Evolutionary conservation across 1,140 invertebrate genomes (phyloP).

Genomic region (Conus betulinus): DNA sequence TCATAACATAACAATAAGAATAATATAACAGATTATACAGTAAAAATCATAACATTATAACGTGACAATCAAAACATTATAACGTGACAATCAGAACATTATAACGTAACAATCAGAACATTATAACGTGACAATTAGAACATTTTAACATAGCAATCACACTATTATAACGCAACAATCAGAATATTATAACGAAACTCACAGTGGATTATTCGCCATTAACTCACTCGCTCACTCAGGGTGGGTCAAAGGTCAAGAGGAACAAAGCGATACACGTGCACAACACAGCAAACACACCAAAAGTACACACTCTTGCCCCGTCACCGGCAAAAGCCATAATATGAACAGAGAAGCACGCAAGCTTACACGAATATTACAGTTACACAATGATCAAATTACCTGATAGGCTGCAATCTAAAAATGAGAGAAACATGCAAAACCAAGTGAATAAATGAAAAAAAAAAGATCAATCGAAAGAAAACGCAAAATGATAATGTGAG

Average conservation of each 20-base stretch:
- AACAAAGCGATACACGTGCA: neutral
- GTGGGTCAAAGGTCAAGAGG: neutral
- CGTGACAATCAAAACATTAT: too few species aligned
- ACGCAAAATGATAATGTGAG: neutral
- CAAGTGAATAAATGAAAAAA: constrained; percentile 6
- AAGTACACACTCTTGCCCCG: neutral
- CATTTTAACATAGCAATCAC: too few species aligned
- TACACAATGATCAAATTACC: constrained; percentile 23
- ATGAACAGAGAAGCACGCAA: neutral
- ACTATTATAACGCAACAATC: too few species aligned
- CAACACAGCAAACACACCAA: neutral
- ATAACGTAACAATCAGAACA: too few species aligned
- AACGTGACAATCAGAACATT: too few species aligned
- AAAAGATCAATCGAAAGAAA: neutral
- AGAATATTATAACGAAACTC: too few species aligned
- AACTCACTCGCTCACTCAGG: neutral
- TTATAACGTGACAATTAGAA: too few species aligned
- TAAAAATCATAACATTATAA: too few species aligned
- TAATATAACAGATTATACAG: too few species aligned
- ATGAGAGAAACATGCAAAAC: constrained; percentile 35
- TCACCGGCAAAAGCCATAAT: neutral
- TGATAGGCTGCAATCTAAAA: constrained; percentile 39
- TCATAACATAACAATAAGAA: too few species aligned
- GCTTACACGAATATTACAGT: neutral
- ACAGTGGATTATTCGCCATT: neutral